Percentiles rank a stretch among this genome's conserved stretches.
Conservation (phyloP, 1,140 invertebrate genomes). For the Saxidomus purpurata region DNA sequence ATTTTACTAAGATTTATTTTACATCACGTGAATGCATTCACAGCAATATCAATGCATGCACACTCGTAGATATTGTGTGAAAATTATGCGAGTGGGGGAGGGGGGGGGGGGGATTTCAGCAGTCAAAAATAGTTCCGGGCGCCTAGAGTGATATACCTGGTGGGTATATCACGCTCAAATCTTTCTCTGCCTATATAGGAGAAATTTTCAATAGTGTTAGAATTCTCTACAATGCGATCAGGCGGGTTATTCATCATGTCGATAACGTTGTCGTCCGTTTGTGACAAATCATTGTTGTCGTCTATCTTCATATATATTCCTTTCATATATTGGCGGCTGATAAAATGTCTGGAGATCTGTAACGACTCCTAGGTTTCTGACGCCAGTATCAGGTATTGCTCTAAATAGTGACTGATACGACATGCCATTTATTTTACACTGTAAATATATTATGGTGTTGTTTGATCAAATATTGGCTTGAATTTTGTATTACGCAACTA, state of each 20-base stretch:
- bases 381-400: background rate
- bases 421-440: background rate
- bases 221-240: no score
- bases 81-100: no score
- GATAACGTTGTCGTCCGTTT: background rate
- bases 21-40: no score
- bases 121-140: no score
- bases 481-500: background rate
- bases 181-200: no score
- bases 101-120: no score
- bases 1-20: no score
- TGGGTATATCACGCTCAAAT: no score
- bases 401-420: background rate
- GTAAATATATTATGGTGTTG: slow-evolving; percentile 15
- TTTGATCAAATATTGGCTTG: background rate
- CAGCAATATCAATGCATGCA: no score
- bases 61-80: no score
- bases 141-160: no score
- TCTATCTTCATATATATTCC: background rate
- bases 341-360: background rate
- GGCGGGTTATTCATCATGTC: background rate
- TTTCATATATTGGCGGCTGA: background rate
- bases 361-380: background rate
- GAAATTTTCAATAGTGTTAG: no score
- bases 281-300: background rate